These are phyloP conservation scores for Lepisosteus osseus DNA, from an alignment of 2,113 vertebrate species.

Conservation along the genomic window DNA sequence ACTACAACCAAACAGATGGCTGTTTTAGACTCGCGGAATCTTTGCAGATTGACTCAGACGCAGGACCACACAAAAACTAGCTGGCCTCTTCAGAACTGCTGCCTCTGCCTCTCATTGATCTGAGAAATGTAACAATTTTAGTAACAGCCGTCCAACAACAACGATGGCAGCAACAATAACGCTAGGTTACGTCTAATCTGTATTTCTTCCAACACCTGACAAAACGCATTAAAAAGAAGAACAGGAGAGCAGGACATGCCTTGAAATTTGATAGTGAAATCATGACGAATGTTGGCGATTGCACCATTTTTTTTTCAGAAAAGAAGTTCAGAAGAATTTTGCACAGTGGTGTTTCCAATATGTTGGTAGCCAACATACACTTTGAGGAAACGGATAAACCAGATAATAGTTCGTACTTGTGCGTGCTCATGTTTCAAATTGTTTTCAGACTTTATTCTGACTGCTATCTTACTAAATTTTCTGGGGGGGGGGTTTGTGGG, in stretches of 20 bases:
- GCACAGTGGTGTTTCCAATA: no score
- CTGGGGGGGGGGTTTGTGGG: no score
- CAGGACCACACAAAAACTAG: constrained; percentile 4
- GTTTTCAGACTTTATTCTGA: no score
- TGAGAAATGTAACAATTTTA: neutral
- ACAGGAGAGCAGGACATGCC: neutral
- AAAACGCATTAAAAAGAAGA: no score
- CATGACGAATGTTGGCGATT: neutral
- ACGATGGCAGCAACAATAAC: neutral
- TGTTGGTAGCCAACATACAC: no score
- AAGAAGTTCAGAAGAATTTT: no score
- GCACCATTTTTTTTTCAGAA: neutral
- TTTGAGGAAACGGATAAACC: no score
- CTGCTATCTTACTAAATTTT: no score
- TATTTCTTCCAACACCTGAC: no score
- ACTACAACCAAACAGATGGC: constrained; percentile 81
- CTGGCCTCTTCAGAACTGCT: neutral
- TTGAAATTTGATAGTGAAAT: neutral
- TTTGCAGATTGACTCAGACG: constrained; percentile 62
- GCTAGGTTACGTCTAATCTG: neutral
- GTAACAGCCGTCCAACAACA: neutral
- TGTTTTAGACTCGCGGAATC: constrained; percentile 43
- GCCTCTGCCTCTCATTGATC: neutral
- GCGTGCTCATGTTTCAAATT: no score
- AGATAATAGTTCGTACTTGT: no score